Percentiles rank a stretch among this genome's conserved stretches.
phyloP scores from a whole-genome alignment of 2,113 vertebrate genomes.

The Lagopus muta region DNA sequence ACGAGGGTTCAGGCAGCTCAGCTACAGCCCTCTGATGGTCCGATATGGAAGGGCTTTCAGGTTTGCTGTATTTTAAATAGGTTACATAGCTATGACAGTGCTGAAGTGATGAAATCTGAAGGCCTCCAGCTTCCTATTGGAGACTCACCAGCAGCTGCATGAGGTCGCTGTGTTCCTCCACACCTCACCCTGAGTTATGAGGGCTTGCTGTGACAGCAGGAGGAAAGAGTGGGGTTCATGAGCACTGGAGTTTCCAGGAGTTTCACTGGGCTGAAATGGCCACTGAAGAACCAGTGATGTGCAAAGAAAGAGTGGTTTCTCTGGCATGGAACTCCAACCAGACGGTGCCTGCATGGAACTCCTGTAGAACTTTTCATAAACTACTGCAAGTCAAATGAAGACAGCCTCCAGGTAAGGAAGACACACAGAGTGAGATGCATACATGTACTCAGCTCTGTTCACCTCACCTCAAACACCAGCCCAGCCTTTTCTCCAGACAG shows the following conservation, averaged over 20 bases:
- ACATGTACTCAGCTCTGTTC: background rate
- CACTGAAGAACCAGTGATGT: background rate
- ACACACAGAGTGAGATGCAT: background rate
- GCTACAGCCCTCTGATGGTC: background rate
- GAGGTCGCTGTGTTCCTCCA: background rate
- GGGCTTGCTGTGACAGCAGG: background rate
- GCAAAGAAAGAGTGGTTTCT: background rate
- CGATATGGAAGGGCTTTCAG: background rate
- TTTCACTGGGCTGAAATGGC: background rate
- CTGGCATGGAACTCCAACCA: background rate
- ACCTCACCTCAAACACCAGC: background rate
- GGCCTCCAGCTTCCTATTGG: background rate
- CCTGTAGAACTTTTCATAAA: background rate
- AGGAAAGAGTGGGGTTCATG: background rate
- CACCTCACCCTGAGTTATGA: background rate
- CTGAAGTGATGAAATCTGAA: background rate
- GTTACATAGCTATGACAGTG: background rate
- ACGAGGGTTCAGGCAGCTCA: background rate
- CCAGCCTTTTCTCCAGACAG: background rate
- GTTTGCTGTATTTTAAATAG: background rate
- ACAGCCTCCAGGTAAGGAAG: background rate
- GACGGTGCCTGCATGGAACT: background rate
- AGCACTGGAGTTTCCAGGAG: background rate
- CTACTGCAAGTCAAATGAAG: conserved; percentile 12
- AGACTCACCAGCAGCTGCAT: background rate